Conservation (phyloP, 2,797 vertebrate genomes). For the Clarias fuscus region DNA sequence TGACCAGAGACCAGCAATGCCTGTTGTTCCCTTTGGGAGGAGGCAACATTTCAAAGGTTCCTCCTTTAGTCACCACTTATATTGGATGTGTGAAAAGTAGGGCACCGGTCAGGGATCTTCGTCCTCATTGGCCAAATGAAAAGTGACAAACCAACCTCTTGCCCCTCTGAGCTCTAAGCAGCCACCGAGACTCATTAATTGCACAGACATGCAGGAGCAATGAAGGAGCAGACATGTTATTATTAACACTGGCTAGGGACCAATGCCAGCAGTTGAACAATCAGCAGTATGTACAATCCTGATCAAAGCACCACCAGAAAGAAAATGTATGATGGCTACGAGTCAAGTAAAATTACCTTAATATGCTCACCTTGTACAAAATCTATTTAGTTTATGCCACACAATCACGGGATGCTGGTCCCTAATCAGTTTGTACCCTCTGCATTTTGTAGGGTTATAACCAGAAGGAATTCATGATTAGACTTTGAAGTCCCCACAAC, state of each 20-base stretch:
- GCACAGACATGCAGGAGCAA: constrained; percentile 66
- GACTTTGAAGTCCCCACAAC: constrained; percentile 14
- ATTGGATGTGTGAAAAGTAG: constrained; percentile 86
- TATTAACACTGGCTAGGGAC: constrained; percentile 65
- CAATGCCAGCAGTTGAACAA: constrained; percentile 68
- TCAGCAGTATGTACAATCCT: constrained; percentile 59
- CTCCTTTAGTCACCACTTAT: constrained; percentile 68
- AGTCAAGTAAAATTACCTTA: constrained; percentile 1
- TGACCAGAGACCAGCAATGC: neutral
- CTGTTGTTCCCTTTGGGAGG: neutral
- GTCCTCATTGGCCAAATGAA: constrained; percentile 68
- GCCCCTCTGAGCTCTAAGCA: constrained; percentile 60
- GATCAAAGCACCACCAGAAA: constrained; percentile 56
- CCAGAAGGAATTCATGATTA: constrained; percentile 40
- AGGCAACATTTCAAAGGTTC: constrained; percentile 18
- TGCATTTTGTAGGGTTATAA: constrained; percentile 47
- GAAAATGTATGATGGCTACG: constrained; percentile 56
- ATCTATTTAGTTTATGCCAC: neutral
- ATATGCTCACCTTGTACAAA: neutral
- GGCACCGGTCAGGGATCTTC: constrained; percentile 77
- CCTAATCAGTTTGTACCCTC: constrained; percentile 9
- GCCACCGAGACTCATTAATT: constrained; percentile 70
- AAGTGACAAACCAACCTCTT: constrained; percentile 72
- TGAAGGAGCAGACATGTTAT: constrained; percentile 53
- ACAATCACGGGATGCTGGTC: neutral